Conservation (phyloP, 2,113 vertebrate genomes). For the Oxyura jamaicensis region DNA sequence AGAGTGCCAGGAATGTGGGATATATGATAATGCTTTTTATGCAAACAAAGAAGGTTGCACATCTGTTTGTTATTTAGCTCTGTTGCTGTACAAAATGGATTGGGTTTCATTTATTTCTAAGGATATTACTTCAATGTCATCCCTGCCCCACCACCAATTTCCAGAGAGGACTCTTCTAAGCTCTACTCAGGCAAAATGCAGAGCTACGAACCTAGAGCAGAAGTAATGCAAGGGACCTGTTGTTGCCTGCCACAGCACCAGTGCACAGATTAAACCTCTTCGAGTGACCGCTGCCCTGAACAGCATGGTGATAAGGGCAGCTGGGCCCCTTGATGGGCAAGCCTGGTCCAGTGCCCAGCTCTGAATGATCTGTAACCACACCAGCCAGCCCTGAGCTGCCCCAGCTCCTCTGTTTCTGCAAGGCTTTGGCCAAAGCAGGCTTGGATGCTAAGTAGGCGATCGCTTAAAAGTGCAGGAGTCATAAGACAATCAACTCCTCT, state of each 20-base stretch:
- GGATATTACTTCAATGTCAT: slow-evolving; percentile 13
- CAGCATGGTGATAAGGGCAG: rapidly evolving
- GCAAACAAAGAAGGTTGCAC: slow-evolving; percentile 40
- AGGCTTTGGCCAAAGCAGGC: not conserved
- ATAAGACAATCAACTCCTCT: not conserved
- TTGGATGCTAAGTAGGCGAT: not conserved
- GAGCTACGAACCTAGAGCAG: not conserved
- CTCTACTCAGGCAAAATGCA: not conserved
- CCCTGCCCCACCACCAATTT: not conserved
- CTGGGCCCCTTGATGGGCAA: not conserved
- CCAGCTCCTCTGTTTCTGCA: not conserved
- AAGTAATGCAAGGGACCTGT: not conserved
- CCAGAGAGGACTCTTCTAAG: not conserved
- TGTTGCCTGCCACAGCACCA: rapidly evolving
- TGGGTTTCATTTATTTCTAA: not conserved
- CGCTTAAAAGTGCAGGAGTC: not conserved
- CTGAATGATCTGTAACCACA: not conserved
- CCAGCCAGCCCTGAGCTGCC: not conserved
- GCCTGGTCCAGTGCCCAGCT: not conserved
- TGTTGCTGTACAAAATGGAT: slow-evolving; percentile 14
- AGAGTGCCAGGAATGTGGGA: slow-evolving; percentile 24
- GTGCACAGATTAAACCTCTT: rapidly evolving
- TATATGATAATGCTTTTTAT: not conserved
- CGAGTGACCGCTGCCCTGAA: rapidly evolving
- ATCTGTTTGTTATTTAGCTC: slow-evolving; percentile 51